Percentiles rank a stretch among this genome's conserved stretches.
These are phyloP conservation scores for Bubo blakistoni DNA, from an alignment of 2,113 vertebrate genomes.

Conservation along the genomic window DNA sequence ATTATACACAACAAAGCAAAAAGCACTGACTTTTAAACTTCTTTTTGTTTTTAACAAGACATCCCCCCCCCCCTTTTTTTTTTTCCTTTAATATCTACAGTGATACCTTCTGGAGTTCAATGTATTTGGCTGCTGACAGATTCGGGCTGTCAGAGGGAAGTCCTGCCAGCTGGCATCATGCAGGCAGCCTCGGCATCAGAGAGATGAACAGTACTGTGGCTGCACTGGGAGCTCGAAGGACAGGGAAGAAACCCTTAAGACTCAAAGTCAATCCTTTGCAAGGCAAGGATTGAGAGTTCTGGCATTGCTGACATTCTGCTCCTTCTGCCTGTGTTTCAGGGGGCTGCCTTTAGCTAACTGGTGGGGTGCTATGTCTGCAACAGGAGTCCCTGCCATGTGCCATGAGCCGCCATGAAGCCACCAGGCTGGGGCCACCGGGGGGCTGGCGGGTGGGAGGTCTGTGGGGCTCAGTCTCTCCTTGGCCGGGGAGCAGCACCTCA, in stretches of 20 bases:
- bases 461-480: neutral
- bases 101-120: neutral
- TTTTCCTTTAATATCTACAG: neutral
- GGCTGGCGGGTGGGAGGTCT: neutral
- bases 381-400: too few relatives aligned
- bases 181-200: neutral
- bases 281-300: neutral
- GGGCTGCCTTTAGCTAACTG: neutral
- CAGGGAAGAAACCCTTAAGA: neutral
- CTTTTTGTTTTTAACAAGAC: neutral
- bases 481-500: rapidly evolving
- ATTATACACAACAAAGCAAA: neutral
- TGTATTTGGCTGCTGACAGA: neutral
- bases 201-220: neutral
- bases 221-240: neutral
- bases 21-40: neutral
- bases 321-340: neutral
- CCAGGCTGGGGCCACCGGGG: rapidly evolving
- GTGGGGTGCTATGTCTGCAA: neutral
- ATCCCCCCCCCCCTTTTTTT: neutral
- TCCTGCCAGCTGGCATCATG: neutral
- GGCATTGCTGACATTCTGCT: rapidly evolving
- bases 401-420: neutral
- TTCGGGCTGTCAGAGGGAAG: neutral
- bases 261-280: neutral